Percentiles rank a stretch among this genome's conserved stretches.
phyloP scores from a whole-genome alignment of 2,888 invertebrate species.

The Zhuqinia jingwanae region DNA sequence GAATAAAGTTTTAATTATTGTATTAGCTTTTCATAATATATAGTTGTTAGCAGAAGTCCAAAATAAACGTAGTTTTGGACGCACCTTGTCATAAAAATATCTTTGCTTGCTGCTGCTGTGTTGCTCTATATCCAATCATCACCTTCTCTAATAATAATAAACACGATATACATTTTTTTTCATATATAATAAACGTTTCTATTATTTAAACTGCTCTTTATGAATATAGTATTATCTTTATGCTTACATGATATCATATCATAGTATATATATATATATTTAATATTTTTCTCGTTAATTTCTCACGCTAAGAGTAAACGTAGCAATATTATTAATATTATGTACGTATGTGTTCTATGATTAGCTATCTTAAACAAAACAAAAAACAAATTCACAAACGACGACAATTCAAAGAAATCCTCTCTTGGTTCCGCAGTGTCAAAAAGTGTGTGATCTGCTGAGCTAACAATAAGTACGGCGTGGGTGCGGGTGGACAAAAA shows the following conservation, averaged over 20 bases:
- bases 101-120: conserved; percentile 62
- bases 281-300: conserved; percentile 4
- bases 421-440: no score
- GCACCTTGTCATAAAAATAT: conserved; percentile 70
- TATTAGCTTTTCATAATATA: conserved; percentile 36
- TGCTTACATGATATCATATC: not conserved
- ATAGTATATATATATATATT: no score
- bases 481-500: no score
- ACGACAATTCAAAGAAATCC: no score
- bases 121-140: conserved; percentile 20
- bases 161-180: conserved; percentile 45
- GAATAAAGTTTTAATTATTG: conserved; percentile 7
- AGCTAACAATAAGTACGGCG: no score
- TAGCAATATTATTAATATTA: conserved; percentile 30
- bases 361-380: no score
- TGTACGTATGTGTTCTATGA: no score
- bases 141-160: not conserved
- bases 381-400: no score
- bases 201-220: conserved; percentile 37
- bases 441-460: no score
- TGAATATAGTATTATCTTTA: not conserved
- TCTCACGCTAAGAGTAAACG: conserved; percentile 33
- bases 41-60: conserved; percentile 59
- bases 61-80: conserved; percentile 68
- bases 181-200: conserved; percentile 33